Percentiles rank a stretch among this genome's conserved stretches.
Evolutionary conservation across 2,888 invertebrate genomes (phyloP).

Genomic region (Hecatera dysodea): DNA sequence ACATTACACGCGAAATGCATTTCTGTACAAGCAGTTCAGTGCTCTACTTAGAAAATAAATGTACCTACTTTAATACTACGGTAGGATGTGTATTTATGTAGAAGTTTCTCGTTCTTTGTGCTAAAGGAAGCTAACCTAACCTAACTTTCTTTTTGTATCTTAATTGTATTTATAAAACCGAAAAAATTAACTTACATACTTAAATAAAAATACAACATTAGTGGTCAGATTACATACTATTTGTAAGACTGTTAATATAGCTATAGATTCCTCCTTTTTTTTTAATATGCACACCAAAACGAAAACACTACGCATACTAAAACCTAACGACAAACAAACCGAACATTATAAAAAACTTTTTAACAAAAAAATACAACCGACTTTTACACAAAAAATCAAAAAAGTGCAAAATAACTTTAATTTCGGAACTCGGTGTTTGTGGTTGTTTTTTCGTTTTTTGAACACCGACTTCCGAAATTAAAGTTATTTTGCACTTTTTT

Average conservation of each 20-base stretch:
- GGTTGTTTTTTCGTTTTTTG: no score
- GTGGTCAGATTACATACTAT: background rate
- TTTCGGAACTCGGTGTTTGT: no score
- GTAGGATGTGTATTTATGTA: background rate
- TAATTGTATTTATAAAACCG: background rate
- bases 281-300: background rate
- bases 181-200: background rate
- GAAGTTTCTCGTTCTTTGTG: background rate
- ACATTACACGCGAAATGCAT: background rate
- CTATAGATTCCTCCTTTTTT: background rate
- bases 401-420: no score
- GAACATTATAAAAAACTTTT: no score
- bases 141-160: background rate
- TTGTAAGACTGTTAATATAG: background rate
- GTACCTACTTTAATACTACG: constrained; percentile 7
- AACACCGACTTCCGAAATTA: no score
- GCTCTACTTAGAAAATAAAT: constrained; percentile 18
- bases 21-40: background rate
- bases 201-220: background rate
- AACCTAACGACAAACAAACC: constrained; percentile 15
- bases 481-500: no score
- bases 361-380: no score
- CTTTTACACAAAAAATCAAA: no score
- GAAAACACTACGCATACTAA: constrained; percentile 1
- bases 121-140: background rate